These are phyloP conservation scores for Tiliqua scincoides DNA, from an alignment of 2,113 vertebrate genomes.

Conservation along the genomic window DNA sequence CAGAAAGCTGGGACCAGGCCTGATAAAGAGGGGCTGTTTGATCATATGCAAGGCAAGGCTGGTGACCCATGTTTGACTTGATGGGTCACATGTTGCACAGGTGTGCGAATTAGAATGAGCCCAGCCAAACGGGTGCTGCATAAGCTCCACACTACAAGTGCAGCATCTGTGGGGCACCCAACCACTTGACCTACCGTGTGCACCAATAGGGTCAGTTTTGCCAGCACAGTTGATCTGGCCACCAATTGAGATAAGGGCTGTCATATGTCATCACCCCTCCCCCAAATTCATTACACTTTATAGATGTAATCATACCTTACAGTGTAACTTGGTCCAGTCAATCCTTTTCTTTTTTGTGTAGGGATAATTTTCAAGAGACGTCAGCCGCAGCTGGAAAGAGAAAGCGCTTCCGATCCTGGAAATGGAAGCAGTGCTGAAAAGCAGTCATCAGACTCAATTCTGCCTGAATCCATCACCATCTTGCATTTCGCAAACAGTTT, in stretches of 20 bases:
- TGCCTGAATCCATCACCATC: conserved; percentile 19
- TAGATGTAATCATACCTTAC: conserved; percentile 64
- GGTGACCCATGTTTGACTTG: too few relatives aligned
- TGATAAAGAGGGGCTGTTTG: too few relatives aligned
- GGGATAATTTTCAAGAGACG: conserved; percentile 67
- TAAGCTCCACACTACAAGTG: background rate
- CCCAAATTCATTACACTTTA: conserved; percentile 46
- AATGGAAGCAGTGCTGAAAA: conserved; percentile 32
- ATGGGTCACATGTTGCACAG: too few relatives aligned
- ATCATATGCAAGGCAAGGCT: too few relatives aligned
- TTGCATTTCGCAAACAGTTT: conserved; percentile 36
- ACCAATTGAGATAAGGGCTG: background rate
- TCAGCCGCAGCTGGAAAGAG: conserved; percentile 65
- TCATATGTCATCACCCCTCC: background rate
- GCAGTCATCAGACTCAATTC: conserved; percentile 55
- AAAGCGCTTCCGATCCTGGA: conserved; percentile 53
- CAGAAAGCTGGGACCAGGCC: too few relatives aligned
- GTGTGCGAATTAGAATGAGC: too few relatives aligned
- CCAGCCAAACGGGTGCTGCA: background rate
- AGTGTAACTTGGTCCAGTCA: conserved; percentile 60
- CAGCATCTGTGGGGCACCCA: background rate
- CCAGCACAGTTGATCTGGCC: background rate
- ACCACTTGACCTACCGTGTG: background rate
- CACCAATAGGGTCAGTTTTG: background rate
- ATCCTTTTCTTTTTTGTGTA: conserved; percentile 57